Base-by-base conservation (phyloP, 92 coral and sea anemone species). In the Porites lobata region DNA sequence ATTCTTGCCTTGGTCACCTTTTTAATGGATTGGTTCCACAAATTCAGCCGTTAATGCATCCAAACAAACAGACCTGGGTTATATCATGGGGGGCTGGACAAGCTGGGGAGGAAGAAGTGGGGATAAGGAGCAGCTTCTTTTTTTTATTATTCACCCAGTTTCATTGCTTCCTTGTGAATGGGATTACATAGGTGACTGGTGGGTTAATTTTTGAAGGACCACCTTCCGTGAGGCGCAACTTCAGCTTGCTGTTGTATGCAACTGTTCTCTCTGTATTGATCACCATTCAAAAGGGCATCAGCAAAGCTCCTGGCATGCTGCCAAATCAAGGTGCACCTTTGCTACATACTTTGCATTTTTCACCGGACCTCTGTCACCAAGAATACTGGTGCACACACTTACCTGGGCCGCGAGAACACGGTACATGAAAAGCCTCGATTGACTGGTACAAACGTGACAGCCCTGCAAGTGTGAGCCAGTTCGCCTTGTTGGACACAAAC, bases 181-280 rank as follows among this genome's bases (percentile, higher is more conserved):
- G 43, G 38, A 7, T 67, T 67, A 1, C 10, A 67, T 4, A 13
- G 52, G 26, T 67, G 72, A 13, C 43, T 20, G 32, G 72, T 11
- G 13, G 11, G 9, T 67, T 67, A 1, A 67, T 29, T 19, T 11
- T 67, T 67, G 26, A 18, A 8, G 72, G 38, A 3, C 43, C 32
- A 2, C 72, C 72, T 1, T 19, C 72, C 72, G 12, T 26, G n/a
- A 26, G 9, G 13, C 4, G 2, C 6, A 26, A 19, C 8, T 18
- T 67, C 72, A 72, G 57, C 22, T n/a, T 10, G 52, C 50, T 72
- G 56, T 72, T 72, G 56, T 72, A 72, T 50, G 57, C 59, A 7
- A 72, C 22, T 3, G n/a, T 11, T 6, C 77, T 43, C 43, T 72
- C 77, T 43, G 77, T 72, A 57, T 72, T 50, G 26, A 72, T 43